Conservation (phyloP, 2,888 invertebrate genomes). For the Trichacis sp. region DNA sequence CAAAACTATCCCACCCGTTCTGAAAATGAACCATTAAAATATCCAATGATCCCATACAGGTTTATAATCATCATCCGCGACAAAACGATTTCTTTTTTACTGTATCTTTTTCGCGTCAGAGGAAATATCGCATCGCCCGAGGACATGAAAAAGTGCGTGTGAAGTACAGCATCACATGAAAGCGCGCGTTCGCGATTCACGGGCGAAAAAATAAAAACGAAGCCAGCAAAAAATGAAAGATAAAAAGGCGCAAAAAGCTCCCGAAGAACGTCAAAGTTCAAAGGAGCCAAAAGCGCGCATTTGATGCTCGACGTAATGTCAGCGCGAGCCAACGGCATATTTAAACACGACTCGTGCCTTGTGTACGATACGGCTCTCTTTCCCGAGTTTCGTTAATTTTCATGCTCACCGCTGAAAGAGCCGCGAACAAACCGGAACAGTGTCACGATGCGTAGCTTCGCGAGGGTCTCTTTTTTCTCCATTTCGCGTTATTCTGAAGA, state of each 20-base stretch:
- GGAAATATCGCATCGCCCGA: conserved; percentile 19
- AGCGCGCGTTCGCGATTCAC: conserved; percentile 5
- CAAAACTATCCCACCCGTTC: no score
- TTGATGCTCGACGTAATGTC: conserved; percentile 39
- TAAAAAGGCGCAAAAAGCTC: no score
- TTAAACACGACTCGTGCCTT: conserved; percentile 26
- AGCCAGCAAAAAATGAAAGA: no score
- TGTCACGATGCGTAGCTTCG: background rate
- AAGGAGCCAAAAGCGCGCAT: conserved; percentile 37
- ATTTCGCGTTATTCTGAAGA: background rate
- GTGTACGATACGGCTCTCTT: conserved; percentile 12
- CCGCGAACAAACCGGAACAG: background rate
- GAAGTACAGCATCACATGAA: conserved; percentile 19
- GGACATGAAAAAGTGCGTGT: conserved; percentile 22
- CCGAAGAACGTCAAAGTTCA: conserved; percentile 36
- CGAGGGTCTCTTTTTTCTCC: background rate
- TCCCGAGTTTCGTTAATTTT: conserved; percentile 33
- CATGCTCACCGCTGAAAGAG: conserved; percentile 20
- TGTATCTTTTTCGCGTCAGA: conserved; percentile 7
- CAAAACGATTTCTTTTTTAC: no score
- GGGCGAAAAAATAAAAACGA: no score
- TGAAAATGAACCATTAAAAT: no score
- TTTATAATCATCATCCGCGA: no score
- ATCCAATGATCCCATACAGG: no score
- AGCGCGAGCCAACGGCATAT: conserved; percentile 35